phyloP scores from a whole-genome alignment of 2,113 vertebrate species.

The Sprattus sprattus region DNA sequence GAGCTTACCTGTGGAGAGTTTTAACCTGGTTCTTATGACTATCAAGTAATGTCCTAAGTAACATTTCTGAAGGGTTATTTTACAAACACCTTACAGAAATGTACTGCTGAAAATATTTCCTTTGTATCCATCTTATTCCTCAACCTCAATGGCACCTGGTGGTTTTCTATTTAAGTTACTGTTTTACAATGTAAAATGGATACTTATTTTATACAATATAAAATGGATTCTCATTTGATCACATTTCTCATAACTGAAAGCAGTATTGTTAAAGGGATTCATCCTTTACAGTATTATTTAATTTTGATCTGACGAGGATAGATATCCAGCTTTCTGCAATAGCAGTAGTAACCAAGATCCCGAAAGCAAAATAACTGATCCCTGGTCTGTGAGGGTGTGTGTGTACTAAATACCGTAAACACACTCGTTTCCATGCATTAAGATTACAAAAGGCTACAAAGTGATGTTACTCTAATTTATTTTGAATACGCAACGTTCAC shows the following conservation, averaged over 20 bases:
- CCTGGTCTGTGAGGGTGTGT: background rate
- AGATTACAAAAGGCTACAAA: background rate
- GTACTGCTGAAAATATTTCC: too few relatives aligned
- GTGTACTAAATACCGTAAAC: background rate
- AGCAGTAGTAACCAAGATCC: background rate
- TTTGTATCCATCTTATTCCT: too few relatives aligned
- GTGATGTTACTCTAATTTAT: background rate
- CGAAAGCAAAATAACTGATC: background rate
- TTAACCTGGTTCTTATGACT: background rate
- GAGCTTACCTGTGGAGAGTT: background rate
- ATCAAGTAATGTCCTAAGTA: background rate
- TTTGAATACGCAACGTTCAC: background rate
- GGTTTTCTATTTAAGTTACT: too few relatives aligned
- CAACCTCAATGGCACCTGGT: too few relatives aligned
- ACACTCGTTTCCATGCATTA: background rate
- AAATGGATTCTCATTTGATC: too few relatives aligned
- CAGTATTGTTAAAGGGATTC: too few relatives aligned
- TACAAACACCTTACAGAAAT: too few relatives aligned
- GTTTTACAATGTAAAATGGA: too few relatives aligned
- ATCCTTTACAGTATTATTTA: background rate
- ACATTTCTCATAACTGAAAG: too few relatives aligned
- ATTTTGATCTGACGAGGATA: background rate
- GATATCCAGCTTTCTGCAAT: background rate
- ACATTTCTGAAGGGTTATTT: too few relatives aligned
- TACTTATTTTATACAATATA: too few relatives aligned